These are phyloP conservation scores for Nibea albiflora DNA, from an alignment of 2,113 vertebrate genomes.

Conservation along the genomic window DNA sequence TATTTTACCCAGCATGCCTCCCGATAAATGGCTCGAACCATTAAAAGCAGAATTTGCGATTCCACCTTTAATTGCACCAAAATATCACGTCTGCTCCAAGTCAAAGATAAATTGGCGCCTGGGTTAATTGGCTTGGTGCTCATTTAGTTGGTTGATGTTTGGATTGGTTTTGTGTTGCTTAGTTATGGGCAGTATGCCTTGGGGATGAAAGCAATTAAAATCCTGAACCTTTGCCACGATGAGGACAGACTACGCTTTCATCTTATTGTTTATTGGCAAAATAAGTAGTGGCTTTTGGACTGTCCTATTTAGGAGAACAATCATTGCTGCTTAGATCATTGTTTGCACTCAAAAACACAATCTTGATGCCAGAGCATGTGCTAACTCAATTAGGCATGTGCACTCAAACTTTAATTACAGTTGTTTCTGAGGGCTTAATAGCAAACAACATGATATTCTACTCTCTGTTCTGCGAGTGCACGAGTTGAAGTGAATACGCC, in stretches of 20 bases:
- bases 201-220: slow-evolving; percentile 75
- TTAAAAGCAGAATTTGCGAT: not conserved
- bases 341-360: slow-evolving; percentile 56
- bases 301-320: slow-evolving; percentile 51
- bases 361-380: slow-evolving; percentile 35
- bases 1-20: not conserved
- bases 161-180: slow-evolving; percentile 50
- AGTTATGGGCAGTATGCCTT: slow-evolving; percentile 46
- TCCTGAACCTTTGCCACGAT: slow-evolving; percentile 66
- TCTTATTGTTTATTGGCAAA: slow-evolving; percentile 63
- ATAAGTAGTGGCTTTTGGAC: slow-evolving; percentile 39
- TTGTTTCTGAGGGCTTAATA: slow-evolving; percentile 15
- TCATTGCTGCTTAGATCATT: slow-evolving; percentile 48
- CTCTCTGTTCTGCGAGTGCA: slow-evolving; percentile 26
- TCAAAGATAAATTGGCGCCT: slow-evolving; percentile 37
- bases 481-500: slow-evolving; percentile 20
- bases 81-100: slow-evolving; percentile 29
- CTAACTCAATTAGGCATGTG: slow-evolving; percentile 60
- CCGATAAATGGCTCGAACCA: not conserved
- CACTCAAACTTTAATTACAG: slow-evolving; percentile 49
- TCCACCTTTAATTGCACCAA: slow-evolving; percentile 18
- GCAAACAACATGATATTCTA: slow-evolving; percentile 34
- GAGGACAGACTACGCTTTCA: slow-evolving; percentile 35
- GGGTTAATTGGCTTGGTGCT: slow-evolving; percentile 58
- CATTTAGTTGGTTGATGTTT: slow-evolving; percentile 59